phyloP scores from a whole-genome alignment of 2,888 invertebrate species.

The Macrophya alboannulata region DNA sequence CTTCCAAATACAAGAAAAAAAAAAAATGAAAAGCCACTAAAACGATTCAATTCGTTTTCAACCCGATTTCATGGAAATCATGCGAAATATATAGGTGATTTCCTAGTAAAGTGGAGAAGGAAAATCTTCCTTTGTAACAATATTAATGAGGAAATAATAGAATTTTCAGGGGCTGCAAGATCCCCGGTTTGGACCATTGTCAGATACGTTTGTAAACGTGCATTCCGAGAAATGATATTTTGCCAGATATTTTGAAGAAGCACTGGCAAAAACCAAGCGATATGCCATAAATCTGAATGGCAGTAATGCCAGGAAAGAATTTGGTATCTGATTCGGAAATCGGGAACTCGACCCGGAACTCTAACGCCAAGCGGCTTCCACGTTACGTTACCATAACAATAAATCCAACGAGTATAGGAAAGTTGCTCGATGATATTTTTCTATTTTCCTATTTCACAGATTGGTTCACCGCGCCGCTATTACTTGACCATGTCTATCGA shows the following conservation, averaged over 20 bases:
- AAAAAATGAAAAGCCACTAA: neutral
- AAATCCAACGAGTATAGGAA: conserved; percentile 67
- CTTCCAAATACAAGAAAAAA: neutral
- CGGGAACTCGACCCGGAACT: conserved; percentile 70
- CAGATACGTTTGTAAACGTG: neutral
- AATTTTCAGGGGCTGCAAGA: no score
- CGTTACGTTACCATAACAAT: conserved; percentile 73
- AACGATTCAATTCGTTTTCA: neutral
- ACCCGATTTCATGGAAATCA: neutral
- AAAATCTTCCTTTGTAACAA: no score
- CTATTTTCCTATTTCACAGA: conserved; percentile 64
- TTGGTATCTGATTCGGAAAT: conserved; percentile 72
- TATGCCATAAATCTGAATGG: conserved; percentile 62
- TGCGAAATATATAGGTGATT: no score
- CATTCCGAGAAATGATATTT: conserved; percentile 1
- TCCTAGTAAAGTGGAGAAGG: no score
- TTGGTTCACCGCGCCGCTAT: conserved; percentile 64
- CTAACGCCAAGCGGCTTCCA: conserved; percentile 71
- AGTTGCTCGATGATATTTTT: conserved; percentile 61
- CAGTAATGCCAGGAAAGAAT: conserved; percentile 66
- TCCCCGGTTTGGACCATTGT: neutral
- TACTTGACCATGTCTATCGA: conserved; percentile 39
- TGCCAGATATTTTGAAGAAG: conserved; percentile 12
- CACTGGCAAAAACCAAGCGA: conserved; percentile 27
- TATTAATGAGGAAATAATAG: no score